Evolutionary conservation across 2,113 vertebrate genomes (phyloP).

Genomic region (Asarcornis scutulata): DNA sequence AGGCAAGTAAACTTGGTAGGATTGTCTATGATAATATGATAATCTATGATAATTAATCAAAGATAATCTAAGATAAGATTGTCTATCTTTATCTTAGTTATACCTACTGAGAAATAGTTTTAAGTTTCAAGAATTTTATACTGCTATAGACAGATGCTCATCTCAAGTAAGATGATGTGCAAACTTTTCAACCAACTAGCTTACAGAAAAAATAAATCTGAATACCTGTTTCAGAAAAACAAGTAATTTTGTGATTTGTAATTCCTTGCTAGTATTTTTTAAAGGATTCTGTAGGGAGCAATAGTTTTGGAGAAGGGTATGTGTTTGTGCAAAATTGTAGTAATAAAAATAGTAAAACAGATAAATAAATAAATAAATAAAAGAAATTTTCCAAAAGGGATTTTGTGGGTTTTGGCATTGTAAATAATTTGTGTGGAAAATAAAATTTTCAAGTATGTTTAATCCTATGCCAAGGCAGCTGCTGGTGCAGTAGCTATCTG

Average conservation of each 20-base stretch:
- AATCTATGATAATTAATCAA: no score
- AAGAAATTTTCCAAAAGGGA: constrained; percentile 48
- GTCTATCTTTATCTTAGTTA: neutral
- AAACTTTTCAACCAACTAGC: neutral
- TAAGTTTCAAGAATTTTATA: constrained; percentile 32
- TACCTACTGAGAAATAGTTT: constrained; percentile 12
- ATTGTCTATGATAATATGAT: neutral
- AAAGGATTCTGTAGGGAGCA: neutral
- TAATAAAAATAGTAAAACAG: neutral
- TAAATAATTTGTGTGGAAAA: constrained; percentile 80
- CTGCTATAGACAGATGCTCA: neutral
- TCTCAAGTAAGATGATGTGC: neutral
- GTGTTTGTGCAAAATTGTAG: neutral
- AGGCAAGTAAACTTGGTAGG: neutral
- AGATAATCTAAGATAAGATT: neutral
- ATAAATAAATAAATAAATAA: neutral
- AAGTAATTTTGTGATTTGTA: neutral
- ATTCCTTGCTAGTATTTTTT: constrained; percentile 63
- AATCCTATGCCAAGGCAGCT: constrained; percentile 83
- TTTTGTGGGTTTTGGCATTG: constrained; percentile 77
- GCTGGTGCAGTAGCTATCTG: constrained; percentile 84
- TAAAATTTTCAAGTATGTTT: constrained; percentile 77
- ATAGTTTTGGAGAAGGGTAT: neutral
- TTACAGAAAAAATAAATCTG: neutral
- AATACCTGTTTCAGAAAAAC: neutral